Percentiles rank a stretch among this genome's conserved stretches.
Conservation (phyloP, 2,113 vertebrate genomes). For the Rhadina sibilatrix region DNA sequence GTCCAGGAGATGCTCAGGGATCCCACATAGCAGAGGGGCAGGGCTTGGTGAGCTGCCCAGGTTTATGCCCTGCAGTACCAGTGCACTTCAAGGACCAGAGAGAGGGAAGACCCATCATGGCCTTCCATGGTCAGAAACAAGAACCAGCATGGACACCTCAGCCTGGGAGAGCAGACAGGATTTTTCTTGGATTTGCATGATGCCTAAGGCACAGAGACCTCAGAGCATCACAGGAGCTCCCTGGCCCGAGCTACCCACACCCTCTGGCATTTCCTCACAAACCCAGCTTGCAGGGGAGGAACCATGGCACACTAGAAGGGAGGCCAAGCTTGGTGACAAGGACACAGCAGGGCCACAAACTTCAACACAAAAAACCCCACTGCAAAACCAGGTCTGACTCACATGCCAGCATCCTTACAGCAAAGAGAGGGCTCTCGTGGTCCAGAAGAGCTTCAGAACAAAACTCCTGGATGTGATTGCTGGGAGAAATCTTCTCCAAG, state of each 20-base stretch:
- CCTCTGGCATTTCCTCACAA: not conserved
- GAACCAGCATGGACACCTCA: not conserved
- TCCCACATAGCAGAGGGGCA: not conserved
- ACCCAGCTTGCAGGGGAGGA: not conserved
- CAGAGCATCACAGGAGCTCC: not conserved
- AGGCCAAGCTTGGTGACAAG: not conserved
- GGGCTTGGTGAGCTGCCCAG: fast-evolving
- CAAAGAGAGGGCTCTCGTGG: fast-evolving
- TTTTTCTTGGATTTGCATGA: fast-evolving
- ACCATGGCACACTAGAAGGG: not conserved
- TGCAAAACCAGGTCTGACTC: not conserved
- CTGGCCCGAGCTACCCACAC: fast-evolving
- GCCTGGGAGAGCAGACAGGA: fast-evolving
- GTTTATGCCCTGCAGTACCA: not conserved
- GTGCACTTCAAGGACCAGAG: not conserved
- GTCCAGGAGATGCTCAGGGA: not conserved
- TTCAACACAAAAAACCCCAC: fast-evolving
- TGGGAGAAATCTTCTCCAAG: not conserved
- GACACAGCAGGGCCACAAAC: not conserved
- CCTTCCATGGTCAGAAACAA: not conserved
- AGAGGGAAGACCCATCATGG: not conserved
- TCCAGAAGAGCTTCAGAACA: not conserved
- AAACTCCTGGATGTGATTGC: not conserved
- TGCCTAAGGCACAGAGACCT: fast-evolving
- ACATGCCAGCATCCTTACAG: not conserved